Evolutionary conservation across 2,888 invertebrate species (phyloP).

Genomic region (Lingula anatina): DNA sequence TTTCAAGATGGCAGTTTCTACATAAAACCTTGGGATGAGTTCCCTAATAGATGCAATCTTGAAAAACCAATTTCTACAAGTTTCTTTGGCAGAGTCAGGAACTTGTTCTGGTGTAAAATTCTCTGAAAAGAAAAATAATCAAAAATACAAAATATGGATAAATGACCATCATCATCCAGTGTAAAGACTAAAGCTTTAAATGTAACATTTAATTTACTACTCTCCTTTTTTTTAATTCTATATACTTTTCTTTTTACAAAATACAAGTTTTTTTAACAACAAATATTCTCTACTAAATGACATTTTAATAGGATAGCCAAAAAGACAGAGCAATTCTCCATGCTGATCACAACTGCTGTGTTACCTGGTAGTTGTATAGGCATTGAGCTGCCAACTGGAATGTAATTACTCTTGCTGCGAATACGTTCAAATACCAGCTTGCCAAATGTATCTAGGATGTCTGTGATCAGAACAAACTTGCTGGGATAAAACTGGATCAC

Average conservation of each 20-base stretch:
- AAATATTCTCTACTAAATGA: too few species aligned
- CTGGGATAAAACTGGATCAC: constrained; percentile 95
- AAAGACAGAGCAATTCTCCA: too few species aligned
- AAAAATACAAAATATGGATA: constrained; percentile 1
- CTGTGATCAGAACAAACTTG: constrained; percentile 93
- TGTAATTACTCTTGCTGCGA: constrained; percentile 55
- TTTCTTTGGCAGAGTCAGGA: constrained; percentile 75
- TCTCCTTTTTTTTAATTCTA: constrained; percentile 54
- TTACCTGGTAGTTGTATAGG: constrained; percentile 49
- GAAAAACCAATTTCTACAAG: constrained; percentile 97
- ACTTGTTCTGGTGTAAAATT: constrained; percentile 75
- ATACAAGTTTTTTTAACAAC: too few species aligned
- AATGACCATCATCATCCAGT: too few species aligned
- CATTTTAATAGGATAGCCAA: too few species aligned
- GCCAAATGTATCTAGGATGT: constrained; percentile 87
- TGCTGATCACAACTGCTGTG: too few species aligned
- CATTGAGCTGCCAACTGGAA: constrained; percentile 46
- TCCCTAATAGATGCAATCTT: constrained; percentile 97
- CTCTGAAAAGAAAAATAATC: constrained; percentile 54
- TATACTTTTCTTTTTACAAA: too few species aligned
- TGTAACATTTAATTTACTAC: background rate
- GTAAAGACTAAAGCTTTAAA: too few species aligned
- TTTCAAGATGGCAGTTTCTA: constrained; percentile 87
- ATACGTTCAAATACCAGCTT: constrained; percentile 46
- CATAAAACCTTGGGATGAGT: constrained; percentile 81